A percentile compares a stretch with the other conserved stretches of the same genome.
phyloP scores from a whole-genome alignment of 1,140 invertebrate genomes.

The Ostrea edulis region DNA sequence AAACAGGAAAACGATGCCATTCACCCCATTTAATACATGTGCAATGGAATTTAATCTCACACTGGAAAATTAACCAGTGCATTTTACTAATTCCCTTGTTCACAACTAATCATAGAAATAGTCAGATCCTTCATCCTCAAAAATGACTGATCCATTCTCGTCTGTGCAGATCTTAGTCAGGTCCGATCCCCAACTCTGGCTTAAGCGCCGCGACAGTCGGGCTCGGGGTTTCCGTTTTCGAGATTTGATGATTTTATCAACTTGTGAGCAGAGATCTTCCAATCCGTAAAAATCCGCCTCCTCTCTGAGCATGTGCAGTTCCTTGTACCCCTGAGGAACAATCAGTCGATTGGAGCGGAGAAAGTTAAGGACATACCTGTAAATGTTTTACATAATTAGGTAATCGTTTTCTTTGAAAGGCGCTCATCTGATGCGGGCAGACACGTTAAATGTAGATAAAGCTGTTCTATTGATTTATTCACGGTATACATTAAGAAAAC shows the following conservation, averaged over 20 bases:
- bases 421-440: background rate
- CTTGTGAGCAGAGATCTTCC: conserved; percentile 51
- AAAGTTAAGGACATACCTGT: conserved; percentile 72
- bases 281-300: conserved; percentile 69
- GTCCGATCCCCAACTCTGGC: conserved; percentile 44
- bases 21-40: background rate
- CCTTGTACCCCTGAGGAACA: conserved; percentile 64
- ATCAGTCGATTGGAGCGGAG: conserved; percentile 66
- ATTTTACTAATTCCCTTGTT: background rate
- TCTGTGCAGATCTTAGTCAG: conserved; percentile 46
- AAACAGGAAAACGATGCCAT: background rate
- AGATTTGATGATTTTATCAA: conserved; percentile 61
- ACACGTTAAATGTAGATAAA: background rate
- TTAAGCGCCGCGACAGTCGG: background rate
- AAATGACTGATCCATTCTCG: conserved; percentile 54
- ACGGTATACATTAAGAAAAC: background rate
- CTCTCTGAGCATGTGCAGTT: conserved; percentile 64
- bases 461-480: background rate
- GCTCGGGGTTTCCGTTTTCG: conserved; percentile 48
- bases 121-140: conserved; percentile 55
- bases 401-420: background rate
- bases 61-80: background rate
- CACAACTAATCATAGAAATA: conserved; percentile 50
- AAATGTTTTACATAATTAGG: background rate
- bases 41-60: no score